Evolutionary conservation across 2,113 vertebrate genomes (phyloP).

Genomic region (Todiramphus saurophagus): DNA sequence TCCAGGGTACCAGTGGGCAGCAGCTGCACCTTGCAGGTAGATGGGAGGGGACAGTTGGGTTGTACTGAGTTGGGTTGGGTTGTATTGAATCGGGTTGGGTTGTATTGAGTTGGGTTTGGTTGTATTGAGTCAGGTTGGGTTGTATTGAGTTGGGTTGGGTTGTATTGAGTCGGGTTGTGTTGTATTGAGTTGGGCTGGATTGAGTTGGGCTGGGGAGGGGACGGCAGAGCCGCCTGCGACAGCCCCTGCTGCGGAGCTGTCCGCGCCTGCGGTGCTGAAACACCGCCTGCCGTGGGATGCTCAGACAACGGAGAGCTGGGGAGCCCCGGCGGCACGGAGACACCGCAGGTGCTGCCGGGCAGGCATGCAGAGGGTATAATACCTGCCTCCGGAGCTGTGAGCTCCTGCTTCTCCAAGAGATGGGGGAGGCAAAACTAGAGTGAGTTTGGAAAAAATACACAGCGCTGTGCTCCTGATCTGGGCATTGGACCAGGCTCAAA

Average conservation of each 20-base stretch:
- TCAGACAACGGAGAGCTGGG: too few species aligned
- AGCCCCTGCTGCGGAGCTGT: background rate
- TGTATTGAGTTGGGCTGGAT: too few species aligned
- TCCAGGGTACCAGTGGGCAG: background rate
- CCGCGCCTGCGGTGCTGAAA: background rate
- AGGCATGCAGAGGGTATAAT: fast-evolving
- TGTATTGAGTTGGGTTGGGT: too few species aligned
- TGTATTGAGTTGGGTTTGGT: too few species aligned
- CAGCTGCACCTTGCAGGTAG: background rate
- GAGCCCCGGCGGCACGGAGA: too few species aligned
- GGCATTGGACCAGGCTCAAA: fast-evolving
- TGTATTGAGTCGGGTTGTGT: too few species aligned
- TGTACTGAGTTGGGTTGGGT: background rate
- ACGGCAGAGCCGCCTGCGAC: background rate
- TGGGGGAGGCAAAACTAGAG: background rate
- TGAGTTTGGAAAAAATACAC: fast-evolving
- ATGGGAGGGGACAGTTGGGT: too few species aligned
- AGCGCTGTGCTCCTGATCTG: background rate
- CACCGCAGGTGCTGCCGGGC: too few species aligned
- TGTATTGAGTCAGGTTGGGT: too few species aligned
- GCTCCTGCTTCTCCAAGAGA: background rate
- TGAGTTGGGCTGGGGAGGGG: too few species aligned
- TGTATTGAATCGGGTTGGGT: too few species aligned
- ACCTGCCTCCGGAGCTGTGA: fast-evolving
- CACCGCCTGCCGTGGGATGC: fast-evolving